Evolutionary conservation across 37 sponge, comb jelly and placozoan species (phyloP), one percentile per base, ranked within the genome.

Genomic region (Agelas oroides): DNA sequence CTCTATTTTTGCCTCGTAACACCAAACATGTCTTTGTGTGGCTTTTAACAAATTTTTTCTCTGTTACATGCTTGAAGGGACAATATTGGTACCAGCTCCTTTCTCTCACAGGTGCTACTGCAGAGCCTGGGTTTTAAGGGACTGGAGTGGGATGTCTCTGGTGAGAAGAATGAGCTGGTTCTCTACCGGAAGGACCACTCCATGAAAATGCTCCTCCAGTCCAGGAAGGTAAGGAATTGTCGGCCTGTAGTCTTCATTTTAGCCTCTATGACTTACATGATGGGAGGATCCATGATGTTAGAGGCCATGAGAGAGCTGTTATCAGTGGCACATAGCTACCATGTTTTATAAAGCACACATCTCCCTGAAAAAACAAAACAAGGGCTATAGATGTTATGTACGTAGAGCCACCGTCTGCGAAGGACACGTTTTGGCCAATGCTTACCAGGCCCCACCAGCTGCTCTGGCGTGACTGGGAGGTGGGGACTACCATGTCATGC

Each of bases 71-170:
- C n/a, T n/a, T n/a, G n/a, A n/a, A n/a, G n/a, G n/a, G n/a, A n/a
- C n/a, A n/a, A n/a, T n/a, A n/a, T n/a, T n/a, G n/a, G n/a, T n/a
- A n/a, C n/a, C n/a, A n/a, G n/a, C n/a, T 41, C 64, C 60, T 46
- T 8, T 8, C 14, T 18, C 63, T 14, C 36, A 16, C 46, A 90
- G 90, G 62, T 55, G 24, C 54, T 80, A 16, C 19, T 90, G 5
- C 57, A 67, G 33, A 62, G 70, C 25, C 37, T 84, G 53, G 61
- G 65, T 8, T 67, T 85, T 63, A 73, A 86, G 39, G 70, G 70
- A 23, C 23, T 91, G 58, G 71, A 91, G 35, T 91, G 91, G 91
- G 91, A 91, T 53, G 69, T 79, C 36, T 59, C 86, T 61, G 31
- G 40, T 31, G 79, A 79, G n/a, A 91, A 81, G 38, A 65, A 84